These are phyloP conservation scores for Chlamydotis undulata DNA, from an alignment of 2,113 vertebrate species.

Conservation along the genomic window DNA sequence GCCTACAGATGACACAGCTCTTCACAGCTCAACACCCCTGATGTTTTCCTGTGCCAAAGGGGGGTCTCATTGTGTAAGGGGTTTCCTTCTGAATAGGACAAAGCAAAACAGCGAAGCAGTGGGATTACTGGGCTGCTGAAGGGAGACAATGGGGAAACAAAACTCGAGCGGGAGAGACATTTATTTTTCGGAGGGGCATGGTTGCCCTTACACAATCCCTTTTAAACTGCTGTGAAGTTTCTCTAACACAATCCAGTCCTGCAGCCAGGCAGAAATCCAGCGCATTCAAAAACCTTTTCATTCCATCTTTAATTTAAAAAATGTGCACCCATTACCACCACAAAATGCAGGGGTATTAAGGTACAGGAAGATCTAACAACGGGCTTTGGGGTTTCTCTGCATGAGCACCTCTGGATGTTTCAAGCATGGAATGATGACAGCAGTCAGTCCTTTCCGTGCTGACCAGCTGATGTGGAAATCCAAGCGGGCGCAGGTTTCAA, in stretches of 20 bases:
- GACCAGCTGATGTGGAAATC: background rate
- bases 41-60: slow-evolving; percentile 41
- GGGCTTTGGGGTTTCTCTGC: background rate
- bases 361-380: background rate
- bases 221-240: slow-evolving; percentile 26
- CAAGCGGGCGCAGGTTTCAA: background rate
- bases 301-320: slow-evolving; percentile 44
- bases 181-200: slow-evolving; percentile 21
- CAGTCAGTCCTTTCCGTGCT: background rate
- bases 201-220: slow-evolving; percentile 55
- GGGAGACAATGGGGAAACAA: slow-evolving; percentile 62
- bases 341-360: background rate
- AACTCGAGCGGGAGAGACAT: background rate
- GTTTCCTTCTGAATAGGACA: slow-evolving; percentile 65
- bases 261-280: slow-evolving; percentile 53
- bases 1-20: background rate
- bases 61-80: slow-evolving; percentile 52
- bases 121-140: slow-evolving; percentile 58
- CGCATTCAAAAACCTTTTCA: background rate
- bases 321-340: background rate
- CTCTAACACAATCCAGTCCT: slow-evolving; percentile 45
- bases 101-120: slow-evolving; percentile 36
- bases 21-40: slow-evolving; percentile 54
- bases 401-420: background rate
- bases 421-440: background rate